Conservation (phyloP, 1,140 invertebrate genomes). For the Cotesia typhae region DNA sequence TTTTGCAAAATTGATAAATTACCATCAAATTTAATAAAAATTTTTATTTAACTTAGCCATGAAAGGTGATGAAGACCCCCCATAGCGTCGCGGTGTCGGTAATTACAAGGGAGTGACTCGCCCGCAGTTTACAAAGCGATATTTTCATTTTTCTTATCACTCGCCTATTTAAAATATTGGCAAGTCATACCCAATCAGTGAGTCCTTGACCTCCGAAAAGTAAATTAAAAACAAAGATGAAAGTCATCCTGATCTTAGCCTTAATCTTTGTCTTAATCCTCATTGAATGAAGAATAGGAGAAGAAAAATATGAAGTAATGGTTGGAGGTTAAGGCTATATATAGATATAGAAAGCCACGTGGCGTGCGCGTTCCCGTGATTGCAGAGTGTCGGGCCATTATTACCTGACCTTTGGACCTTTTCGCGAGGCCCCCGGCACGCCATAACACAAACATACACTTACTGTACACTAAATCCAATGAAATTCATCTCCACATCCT, state of each 20-base stretch:
- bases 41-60: too few species aligned
- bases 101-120: slow-evolving; percentile 63
- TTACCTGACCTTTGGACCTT: slow-evolving; percentile 60
- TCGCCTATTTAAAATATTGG: slow-evolving; percentile 28
- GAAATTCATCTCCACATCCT: too few species aligned
- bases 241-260: too few species aligned
- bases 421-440: slow-evolving; percentile 54
- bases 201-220: background rate
- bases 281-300: background rate
- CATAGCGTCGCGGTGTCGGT: slow-evolving; percentile 58
- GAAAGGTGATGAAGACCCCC: slow-evolving; percentile 48
- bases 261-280: too few species aligned
- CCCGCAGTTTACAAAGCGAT: slow-evolving; percentile 46
- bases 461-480: slow-evolving; percentile 26
- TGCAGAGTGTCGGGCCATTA: slow-evolving; percentile 60
- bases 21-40: too few species aligned
- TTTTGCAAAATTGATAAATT: too few species aligned
- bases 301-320: slow-evolving; percentile 16
- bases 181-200: slow-evolving; percentile 44
- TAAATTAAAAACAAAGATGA: too few species aligned
- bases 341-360: slow-evolving; percentile 53
- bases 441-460: slow-evolving; percentile 49
- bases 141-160: slow-evolving; percentile 30
- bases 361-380: slow-evolving; percentile 62
- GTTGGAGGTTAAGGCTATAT: slow-evolving; percentile 39